A percentile compares a stretch with the other conserved stretches of the same genome.
These are phyloP conservation scores for Spheniscus mendiculus DNA, from an alignment of 2,113 vertebrate genomes.

Conservation along the genomic window DNA sequence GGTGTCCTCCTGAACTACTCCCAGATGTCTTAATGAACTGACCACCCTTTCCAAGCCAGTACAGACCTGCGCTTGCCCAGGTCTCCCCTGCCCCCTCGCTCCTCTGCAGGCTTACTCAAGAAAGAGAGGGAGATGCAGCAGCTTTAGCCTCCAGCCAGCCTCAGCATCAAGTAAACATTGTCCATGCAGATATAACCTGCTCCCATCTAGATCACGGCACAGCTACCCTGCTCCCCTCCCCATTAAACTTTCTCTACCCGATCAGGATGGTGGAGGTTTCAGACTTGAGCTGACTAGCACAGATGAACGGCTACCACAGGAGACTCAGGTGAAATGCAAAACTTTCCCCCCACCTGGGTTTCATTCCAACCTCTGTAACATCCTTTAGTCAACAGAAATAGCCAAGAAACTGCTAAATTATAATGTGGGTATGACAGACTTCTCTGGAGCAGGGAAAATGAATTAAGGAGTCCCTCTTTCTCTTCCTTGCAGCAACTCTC, in stretches of 20 bases:
- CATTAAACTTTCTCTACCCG: fast-evolving
- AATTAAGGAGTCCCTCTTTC: background rate
- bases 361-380: background rate
- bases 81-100: background rate
- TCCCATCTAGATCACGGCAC: background rate
- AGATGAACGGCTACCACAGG: fast-evolving
- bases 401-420: background rate
- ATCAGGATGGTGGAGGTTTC: background rate
- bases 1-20: background rate
- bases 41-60: background rate
- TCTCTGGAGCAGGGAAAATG: background rate
- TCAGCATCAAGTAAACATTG: background rate
- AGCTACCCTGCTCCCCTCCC: background rate
- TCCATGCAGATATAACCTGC: background rate
- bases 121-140: background rate
- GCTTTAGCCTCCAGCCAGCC: background rate
- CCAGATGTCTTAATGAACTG: background rate
- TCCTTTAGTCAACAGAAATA: background rate
- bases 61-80: fast-evolving
- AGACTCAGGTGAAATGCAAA: background rate
- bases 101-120: background rate
- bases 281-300: background rate
- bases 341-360: background rate
- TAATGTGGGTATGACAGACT: background rate
- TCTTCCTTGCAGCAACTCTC: background rate